Conservation (phyloP, 2,888 invertebrate species). For the Callimorpha dominula region DNA sequence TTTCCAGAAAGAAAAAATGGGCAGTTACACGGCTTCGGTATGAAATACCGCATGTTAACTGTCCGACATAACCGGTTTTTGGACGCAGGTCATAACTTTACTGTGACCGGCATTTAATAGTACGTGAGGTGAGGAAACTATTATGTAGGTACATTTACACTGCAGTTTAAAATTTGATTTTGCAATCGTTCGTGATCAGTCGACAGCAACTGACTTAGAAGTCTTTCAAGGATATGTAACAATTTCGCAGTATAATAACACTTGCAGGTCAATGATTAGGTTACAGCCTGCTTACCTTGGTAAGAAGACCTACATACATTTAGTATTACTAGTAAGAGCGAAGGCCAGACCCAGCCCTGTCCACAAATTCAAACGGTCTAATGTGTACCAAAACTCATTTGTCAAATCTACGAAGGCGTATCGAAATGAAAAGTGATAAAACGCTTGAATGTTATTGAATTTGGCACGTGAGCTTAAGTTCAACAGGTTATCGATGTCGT, state of each 20-base stretch:
- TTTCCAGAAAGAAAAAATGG: not conserved
- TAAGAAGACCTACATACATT: too few relatives aligned
- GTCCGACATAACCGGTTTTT: not conserved
- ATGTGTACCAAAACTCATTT: not conserved
- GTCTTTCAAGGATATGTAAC: not conserved
- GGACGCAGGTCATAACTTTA: not conserved
- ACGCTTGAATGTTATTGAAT: not conserved
- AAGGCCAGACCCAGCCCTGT: not conserved
- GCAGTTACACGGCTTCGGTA: not conserved
- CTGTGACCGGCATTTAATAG: not conserved
- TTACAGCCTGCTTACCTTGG: too few relatives aligned
- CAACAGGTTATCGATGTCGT: not conserved
- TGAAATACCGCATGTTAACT: not conserved
- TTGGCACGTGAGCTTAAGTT: not conserved
- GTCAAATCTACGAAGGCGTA: not conserved
- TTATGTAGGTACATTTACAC: not conserved
- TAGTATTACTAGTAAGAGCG: not conserved
- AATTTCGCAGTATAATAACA: not conserved
- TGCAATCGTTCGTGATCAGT: conserved; percentile 7
- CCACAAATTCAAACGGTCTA: not conserved
- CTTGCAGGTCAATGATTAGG: not conserved
- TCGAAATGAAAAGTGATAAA: not conserved
- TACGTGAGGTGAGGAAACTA: not conserved
- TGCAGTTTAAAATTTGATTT: not conserved
- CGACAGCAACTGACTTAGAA: not conserved